Percentiles rank a stretch among this genome's conserved stretches.
Conservation (phyloP, 2,113 vertebrate genomes). For the Actenoides hombroni region DNA sequence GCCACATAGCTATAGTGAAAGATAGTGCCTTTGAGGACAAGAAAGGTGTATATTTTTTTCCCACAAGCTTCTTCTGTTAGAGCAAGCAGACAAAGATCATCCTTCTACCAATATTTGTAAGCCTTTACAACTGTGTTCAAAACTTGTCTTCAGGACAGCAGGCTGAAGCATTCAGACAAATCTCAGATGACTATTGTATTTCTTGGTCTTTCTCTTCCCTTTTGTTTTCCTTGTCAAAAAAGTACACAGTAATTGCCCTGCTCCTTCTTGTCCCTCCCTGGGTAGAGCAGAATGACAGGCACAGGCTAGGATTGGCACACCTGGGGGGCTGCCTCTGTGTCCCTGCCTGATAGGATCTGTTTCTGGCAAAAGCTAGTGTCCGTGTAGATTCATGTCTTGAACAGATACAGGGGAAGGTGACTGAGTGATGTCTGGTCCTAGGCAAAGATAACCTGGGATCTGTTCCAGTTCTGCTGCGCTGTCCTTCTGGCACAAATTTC, state of each 20-base stretch:
- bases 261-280: background rate
- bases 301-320: background rate
- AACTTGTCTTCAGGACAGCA: background rate
- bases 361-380: background rate
- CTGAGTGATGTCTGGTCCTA: background rate
- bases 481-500: background rate
- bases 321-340: rapidly evolving
- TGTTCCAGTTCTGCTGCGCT: background rate
- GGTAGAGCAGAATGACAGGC: background rate
- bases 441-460: background rate
- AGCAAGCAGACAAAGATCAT: background rate
- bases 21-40: background rate
- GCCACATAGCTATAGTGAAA: background rate
- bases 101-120: background rate
- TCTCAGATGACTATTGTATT: background rate
- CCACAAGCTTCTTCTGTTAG: background rate
- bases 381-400: background rate
- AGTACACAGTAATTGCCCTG: background rate
- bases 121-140: background rate
- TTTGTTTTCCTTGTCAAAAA: background rate
- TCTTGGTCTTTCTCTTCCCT: background rate
- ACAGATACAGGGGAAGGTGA: background rate
- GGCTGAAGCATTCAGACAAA: background rate
- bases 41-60: background rate
- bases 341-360: background rate